These are phyloP conservation scores for Euplexia lucipara DNA, from an alignment of 2,888 invertebrate genomes.

Conservation along the genomic window DNA sequence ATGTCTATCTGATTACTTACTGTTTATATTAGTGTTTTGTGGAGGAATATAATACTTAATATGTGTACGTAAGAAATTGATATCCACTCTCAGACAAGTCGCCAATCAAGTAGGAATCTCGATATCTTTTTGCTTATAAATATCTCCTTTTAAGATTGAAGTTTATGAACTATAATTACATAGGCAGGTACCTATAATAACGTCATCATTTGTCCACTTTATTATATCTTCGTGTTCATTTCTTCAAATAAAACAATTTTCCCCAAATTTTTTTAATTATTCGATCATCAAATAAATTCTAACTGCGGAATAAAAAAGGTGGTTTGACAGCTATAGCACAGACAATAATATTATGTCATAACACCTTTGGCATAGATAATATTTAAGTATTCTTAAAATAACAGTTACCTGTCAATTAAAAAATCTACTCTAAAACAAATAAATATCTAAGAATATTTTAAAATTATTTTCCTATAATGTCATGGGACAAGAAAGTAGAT, in stretches of 20 bases:
- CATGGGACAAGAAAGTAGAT: neutral
- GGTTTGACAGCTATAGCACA: no score
- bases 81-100: neutral
- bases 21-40: slow-evolving; percentile 11
- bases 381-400: no score
- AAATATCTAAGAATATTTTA: no score
- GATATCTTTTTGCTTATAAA: neutral
- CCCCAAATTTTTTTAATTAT: no score
- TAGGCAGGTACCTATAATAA: neutral
- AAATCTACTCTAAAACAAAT: no score
- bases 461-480: no score
- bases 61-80: neutral
- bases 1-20: slow-evolving; percentile 23
- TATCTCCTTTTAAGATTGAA: neutral
- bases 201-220: neutral
- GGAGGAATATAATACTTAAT: no score
- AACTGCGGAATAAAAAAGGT: no score
- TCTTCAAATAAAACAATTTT: neutral
- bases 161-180: neutral
- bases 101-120: neutral
- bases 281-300: no score
- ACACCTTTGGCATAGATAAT: no score
- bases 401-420: no score
- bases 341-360: no score
- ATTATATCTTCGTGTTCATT: neutral